Conservation (phyloP, 2,888 invertebrate species). For the Tetragnatha montana region DNA sequence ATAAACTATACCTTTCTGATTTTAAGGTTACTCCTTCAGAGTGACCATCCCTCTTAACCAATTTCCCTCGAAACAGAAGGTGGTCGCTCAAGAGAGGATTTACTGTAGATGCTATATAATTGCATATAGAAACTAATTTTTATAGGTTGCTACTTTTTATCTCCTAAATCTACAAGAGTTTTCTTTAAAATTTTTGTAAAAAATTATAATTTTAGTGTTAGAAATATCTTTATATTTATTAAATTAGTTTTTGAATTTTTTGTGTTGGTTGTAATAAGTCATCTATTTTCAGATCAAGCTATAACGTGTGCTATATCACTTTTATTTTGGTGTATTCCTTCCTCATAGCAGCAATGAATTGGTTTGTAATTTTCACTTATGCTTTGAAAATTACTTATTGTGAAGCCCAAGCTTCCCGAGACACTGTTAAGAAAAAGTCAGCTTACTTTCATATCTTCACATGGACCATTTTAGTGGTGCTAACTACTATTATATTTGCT, state of each 20-base stretch:
- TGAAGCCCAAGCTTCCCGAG: slow-evolving; percentile 85
- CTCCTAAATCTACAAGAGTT: no score
- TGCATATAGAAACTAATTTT: no score
- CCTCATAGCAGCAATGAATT: slow-evolving; percentile 92
- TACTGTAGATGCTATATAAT: no score
- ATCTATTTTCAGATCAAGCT: slow-evolving; percentile 81
- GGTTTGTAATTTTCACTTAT: slow-evolving; percentile 96
- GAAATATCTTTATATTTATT: no score
- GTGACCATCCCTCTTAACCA: no score
- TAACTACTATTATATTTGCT: slow-evolving; percentile 92
- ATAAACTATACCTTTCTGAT: no score
- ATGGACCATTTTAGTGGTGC: slow-evolving; percentile 91
- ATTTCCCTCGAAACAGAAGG: no score
- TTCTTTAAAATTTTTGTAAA: no score
- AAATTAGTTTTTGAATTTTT: background rate
- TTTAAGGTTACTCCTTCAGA: no score
- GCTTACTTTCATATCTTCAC: slow-evolving; percentile 94
- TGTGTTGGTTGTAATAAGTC: background rate
- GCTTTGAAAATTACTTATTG: slow-evolving; percentile 92
- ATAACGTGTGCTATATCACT: slow-evolving; percentile 91
- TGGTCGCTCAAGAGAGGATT: no score
- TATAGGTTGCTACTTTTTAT: no score
- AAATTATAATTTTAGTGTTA: no score
- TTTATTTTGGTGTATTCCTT: slow-evolving; percentile 95
- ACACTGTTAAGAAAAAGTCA: slow-evolving; percentile 90